Evolutionary conservation across 92 coral and sea anemone genomes (phyloP).

Genomic region (Galaxea fascicularis): DNA sequence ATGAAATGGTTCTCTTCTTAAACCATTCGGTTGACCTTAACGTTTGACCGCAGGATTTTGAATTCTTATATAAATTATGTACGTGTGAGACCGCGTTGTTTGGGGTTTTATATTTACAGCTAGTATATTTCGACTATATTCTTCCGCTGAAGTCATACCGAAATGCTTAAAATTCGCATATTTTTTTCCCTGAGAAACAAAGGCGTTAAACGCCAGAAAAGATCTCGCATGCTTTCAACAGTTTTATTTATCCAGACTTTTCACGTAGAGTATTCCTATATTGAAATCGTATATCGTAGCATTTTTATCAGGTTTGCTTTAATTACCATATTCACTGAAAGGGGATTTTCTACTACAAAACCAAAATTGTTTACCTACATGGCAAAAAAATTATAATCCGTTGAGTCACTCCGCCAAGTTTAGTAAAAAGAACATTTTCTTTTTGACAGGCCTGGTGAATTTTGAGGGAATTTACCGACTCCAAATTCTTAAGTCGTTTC

Average conservation of each 20-base stretch:
- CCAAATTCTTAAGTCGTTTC: not conserved
- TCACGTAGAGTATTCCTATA: no score
- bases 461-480: not conserved
- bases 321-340: not conserved
- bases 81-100: not conserved
- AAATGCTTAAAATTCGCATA: no score
- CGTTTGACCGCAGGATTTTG: not conserved
- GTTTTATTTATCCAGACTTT: not conserved
- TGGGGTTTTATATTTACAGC: slow-evolving; percentile 12
- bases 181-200: no score
- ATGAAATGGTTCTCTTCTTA: not conserved
- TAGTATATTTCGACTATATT: not conserved
- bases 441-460: not conserved
- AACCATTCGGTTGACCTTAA: no score
- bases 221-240: not conserved
- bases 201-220: not conserved
- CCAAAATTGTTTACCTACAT: not conserved
- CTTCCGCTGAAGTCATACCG: no score
- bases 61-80: slow-evolving; percentile 1
- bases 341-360: not conserved
- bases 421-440: not conserved
- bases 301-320: not conserved
- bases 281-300: no score
- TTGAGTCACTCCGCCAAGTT: not conserved
- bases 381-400: not conserved